Base-by-base conservation (phyloP, 2,797 vertebrate genomes). In the Oreortyx pictus region DNA sequence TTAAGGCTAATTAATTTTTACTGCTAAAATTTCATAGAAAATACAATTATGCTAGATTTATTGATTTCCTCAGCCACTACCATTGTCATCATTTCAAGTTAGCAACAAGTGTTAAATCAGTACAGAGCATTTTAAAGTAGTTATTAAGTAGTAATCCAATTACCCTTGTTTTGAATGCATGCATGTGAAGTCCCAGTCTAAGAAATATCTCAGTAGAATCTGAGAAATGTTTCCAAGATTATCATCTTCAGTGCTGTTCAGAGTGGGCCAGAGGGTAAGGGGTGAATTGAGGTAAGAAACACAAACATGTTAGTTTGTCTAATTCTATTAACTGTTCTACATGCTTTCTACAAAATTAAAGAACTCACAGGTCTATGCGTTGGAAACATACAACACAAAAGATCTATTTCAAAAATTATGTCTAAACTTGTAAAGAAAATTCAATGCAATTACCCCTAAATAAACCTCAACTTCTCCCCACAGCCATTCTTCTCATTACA, bases 141-240 rank as follows among this genome's bases (percentile, higher is more conserved):
- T 11, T 27, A 39, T 0, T 41, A 41, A 41, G 39, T 41, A 41
- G 39, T 41, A 41, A 52, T 84, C 66, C 27, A 96, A 82, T 97
- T 94, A 98, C 97, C 93, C 56, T 7, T 86, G 41, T 11, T 76
- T 52, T 19, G 54, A 70, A 72, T 60, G 43, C 2, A 5, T 54
- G 73, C 97, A 97, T 15, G 49, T 41, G 31, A 44, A 64, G 35
- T 94, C 85, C 80, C 76, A 86, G 6, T 92, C 95, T 64, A 62
- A 57, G 65, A 97, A 97, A 56, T 95, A 73, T 37, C 57, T 85
- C 79, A 97, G 33, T 0, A 98, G 95, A 70, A 96, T 39, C 0
- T 35, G 87, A 37, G 97, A 47, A 27, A 98, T 92, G 37, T 93
- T 94, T 89, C 68, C 67, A 75, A 57, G 7, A 25, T 74, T 79